Evolutionary conservation across 2,113 vertebrate genomes (phyloP).

Genomic region (Tringa solitaria): DNA sequence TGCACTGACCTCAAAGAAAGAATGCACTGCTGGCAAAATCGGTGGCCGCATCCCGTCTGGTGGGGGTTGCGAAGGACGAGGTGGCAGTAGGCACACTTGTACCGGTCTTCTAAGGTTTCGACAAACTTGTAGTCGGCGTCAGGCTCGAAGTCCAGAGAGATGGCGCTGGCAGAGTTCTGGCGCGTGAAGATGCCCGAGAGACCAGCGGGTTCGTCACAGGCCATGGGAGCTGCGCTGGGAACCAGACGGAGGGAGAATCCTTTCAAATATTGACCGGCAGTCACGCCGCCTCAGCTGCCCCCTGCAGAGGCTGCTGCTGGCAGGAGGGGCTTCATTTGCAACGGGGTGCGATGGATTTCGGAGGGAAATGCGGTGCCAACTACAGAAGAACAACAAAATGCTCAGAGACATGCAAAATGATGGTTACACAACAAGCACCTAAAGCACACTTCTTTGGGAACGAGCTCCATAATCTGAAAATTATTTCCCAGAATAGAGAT

Average conservation of each 20-base stretch:
- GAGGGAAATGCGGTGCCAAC: neutral
- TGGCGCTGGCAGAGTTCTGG: conserved; percentile 72
- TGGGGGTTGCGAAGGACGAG: conserved; percentile 83
- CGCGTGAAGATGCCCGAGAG: conserved; percentile 41
- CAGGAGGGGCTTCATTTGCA: neutral
- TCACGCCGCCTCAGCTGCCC: fast-evolving
- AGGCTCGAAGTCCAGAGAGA: conserved; percentile 80
- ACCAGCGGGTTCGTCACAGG: conserved; percentile 64
- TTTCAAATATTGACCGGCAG: neutral
- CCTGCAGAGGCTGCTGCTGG: neutral
- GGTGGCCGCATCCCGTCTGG: conserved; percentile 87
- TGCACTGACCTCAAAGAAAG: conserved; percentile 75
- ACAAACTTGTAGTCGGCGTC: conserved; percentile 74
- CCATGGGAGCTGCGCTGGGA: conserved; percentile 66
- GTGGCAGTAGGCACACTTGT: conserved; percentile 79
- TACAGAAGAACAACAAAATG: neutral
- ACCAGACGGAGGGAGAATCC: neutral
- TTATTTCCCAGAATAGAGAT: neutral
- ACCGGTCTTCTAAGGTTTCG: conserved; percentile 78
- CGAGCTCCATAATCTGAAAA: neutral
- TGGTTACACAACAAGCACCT: neutral
- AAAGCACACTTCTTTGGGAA: neutral
- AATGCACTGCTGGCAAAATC: conserved; percentile 85
- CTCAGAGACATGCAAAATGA: neutral
- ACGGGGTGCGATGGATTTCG: neutral